These are phyloP conservation scores for Vultur gryphus DNA, from an alignment of 2,797 vertebrate species.

Conservation along the genomic window DNA sequence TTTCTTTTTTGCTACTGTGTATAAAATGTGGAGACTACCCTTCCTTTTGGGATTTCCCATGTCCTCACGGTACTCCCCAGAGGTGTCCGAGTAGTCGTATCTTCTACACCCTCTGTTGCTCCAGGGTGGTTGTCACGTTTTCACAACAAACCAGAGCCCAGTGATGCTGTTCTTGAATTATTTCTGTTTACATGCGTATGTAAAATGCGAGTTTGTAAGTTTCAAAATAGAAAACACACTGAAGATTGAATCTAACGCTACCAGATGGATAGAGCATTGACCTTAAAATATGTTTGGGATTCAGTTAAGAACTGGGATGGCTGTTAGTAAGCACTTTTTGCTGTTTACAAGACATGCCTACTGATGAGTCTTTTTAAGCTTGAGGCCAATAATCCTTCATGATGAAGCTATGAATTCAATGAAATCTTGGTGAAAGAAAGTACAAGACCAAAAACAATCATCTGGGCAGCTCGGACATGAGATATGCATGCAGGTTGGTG, in stretches of 20 bases:
- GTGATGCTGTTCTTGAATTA: background rate
- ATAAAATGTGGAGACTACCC: background rate
- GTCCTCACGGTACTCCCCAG: background rate
- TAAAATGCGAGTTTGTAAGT: background rate
- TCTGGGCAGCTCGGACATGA: accelerated
- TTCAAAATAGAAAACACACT: background rate
- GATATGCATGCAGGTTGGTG: accelerated
- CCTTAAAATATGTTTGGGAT: background rate
- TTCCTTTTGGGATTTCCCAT: background rate
- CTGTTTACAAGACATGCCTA: background rate
- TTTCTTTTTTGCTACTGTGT: background rate
- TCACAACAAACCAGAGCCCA: background rate
- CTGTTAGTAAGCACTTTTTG: background rate
- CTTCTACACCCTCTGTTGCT: background rate
- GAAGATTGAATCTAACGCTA: background rate
- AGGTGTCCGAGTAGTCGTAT: accelerated
- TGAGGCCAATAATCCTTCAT: background rate
- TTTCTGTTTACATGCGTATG: background rate
- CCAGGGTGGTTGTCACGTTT: background rate
- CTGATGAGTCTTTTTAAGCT: background rate
- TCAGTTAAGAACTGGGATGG: background rate
- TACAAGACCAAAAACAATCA: background rate
- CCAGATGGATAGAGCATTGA: background rate
- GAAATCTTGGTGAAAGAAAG: background rate
- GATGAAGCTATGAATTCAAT: background rate